A percentile compares a stretch with the other conserved stretches of the same genome.
Evolutionary conservation across 2,888 invertebrate species (phyloP).

Genomic region (Heterodera filipjevi): DNA sequence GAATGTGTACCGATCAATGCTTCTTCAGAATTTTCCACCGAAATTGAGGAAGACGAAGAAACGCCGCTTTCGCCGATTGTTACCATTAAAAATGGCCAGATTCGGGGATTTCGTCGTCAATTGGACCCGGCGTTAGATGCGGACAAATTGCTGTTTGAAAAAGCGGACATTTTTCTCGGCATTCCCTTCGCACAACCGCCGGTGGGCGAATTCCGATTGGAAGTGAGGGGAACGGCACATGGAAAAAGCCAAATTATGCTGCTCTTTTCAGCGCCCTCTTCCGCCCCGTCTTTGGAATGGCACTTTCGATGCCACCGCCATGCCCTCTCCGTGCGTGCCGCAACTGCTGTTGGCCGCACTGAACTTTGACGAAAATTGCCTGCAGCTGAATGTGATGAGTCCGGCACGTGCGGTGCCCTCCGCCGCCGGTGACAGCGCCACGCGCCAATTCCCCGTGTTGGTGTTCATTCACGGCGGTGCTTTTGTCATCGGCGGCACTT

Average conservation of each 20-base stretch:
- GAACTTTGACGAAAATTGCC: slow-evolving; percentile 79
- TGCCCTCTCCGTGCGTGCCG: slow-evolving; percentile 50
- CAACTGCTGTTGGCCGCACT: slow-evolving; percentile 35
- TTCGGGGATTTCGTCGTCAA: slow-evolving; percentile 47
- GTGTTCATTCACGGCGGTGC: slow-evolving; percentile 93
- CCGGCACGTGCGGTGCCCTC: slow-evolving; percentile 68
- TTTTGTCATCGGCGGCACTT: slow-evolving; percentile 76
- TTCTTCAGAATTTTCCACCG: slow-evolving; percentile 5
- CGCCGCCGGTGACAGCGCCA: background rate
- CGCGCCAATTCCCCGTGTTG: slow-evolving; percentile 76
- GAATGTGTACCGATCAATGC: no score
- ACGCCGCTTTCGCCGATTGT: slow-evolving; percentile 37
- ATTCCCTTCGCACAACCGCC: slow-evolving; percentile 56
- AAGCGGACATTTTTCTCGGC: slow-evolving; percentile 44
- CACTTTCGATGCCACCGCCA: slow-evolving; percentile 50
- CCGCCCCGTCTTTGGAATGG: slow-evolving; percentile 51
- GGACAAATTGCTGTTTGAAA: slow-evolving; percentile 16
- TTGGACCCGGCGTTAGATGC: slow-evolving; percentile 9
- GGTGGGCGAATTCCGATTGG: slow-evolving; percentile 49
- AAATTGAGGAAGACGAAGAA: slow-evolving; percentile 1
- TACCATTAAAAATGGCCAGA: slow-evolving; percentile 45
- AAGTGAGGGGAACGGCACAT: slow-evolving; percentile 32
- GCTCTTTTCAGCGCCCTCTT: slow-evolving; percentile 35
- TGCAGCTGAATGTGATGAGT: slow-evolving; percentile 87
- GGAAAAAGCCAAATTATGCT: background rate